Evolutionary conservation across 2,888 invertebrate genomes (phyloP).

Genomic region (Unio delphinus): DNA sequence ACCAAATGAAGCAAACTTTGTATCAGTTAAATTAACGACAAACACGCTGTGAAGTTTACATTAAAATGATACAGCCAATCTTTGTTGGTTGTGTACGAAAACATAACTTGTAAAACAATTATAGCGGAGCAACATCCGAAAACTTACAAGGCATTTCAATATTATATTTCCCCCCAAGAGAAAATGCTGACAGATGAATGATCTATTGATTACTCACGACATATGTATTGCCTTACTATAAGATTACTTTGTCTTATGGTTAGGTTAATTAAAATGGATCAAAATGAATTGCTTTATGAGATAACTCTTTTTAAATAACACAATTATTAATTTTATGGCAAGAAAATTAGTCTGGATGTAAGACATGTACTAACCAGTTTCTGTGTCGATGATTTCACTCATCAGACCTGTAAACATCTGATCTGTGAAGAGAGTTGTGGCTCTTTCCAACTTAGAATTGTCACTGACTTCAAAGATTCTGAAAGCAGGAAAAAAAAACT

Average conservation of each 20-base stretch:
- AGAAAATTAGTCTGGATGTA: not conserved
- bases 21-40: no score
- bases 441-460: slow-evolving; percentile 46
- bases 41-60: no score
- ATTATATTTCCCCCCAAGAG: no score
- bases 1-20: no score
- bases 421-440: slow-evolving; percentile 55
- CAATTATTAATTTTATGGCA: not conserved
- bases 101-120: no score
- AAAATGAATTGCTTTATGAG: no score
- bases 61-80: no score
- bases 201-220: not conserved
- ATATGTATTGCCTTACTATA: no score
- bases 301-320: not conserved
- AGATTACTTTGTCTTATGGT: not conserved
- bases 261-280: no score
- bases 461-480: slow-evolving; percentile 44
- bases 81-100: no score
- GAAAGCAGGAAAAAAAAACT: slow-evolving; percentile 6
- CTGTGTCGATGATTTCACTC: slow-evolving; percentile 50
- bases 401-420: slow-evolving; percentile 51
- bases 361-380: slow-evolving; percentile 37
- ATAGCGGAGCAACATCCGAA: no score
- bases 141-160: no score
- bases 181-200: not conserved